Percentiles rank a stretch among this genome's conserved stretches.
Conservation (phyloP, 1,140 invertebrate species). For the Probaryconus sp. region DNA sequence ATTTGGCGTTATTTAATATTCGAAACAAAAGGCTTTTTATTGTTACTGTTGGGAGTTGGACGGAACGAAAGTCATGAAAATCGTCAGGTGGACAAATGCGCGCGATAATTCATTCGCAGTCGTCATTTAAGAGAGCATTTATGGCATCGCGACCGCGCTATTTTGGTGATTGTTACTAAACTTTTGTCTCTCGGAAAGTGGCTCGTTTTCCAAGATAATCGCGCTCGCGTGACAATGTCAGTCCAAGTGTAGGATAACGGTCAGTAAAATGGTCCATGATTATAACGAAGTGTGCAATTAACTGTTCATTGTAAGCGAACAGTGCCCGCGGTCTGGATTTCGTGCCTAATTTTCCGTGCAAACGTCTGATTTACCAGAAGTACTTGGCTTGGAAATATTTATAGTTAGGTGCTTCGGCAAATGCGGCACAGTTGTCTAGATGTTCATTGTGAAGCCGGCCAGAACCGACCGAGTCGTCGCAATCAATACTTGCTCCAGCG, state of each 20-base stretch:
- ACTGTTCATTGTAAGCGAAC: constrained; percentile 14
- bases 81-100: too few relatives aligned
- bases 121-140: not conserved
- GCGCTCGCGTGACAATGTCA: constrained; percentile 14
- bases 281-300: constrained; percentile 26
- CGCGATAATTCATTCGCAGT: constrained; percentile 8
- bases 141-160: not conserved
- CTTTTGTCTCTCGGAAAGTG: constrained; percentile 5
- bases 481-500: constrained; percentile 28
- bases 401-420: not conserved
- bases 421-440: not conserved
- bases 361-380: constrained; percentile 1
- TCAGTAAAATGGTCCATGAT: not conserved
- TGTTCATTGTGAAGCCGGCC: constrained; percentile 2
- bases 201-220: constrained; percentile 6
- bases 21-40: too few relatives aligned
- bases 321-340: constrained; percentile 2
- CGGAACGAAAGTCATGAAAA: too few relatives aligned
- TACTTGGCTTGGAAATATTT: constrained; percentile 17
- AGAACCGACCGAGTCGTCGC: not conserved
- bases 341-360: constrained; percentile 9
- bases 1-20: too few relatives aligned
- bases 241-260: not conserved
- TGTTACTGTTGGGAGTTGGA: too few relatives aligned
- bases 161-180: constrained; percentile 3